Percentiles rank a stretch among this genome's conserved stretches.
Evolutionary conservation across 2,888 invertebrate species (phyloP).

Genomic region (Papilio protenor): DNA sequence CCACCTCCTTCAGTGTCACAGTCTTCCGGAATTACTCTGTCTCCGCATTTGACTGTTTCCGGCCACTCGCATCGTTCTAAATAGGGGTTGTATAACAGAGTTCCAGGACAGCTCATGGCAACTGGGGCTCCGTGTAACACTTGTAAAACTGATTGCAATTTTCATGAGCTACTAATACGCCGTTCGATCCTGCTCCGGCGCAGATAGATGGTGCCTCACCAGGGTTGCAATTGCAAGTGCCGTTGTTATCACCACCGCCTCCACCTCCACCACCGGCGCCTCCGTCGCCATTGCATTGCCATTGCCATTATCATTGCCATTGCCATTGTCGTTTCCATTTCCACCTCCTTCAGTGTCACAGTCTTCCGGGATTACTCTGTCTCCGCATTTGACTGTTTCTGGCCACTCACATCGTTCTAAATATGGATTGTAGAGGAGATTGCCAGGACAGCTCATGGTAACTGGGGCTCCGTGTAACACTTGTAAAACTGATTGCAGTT

Average conservation of each 20-base stretch:
- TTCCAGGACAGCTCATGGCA: conserved; percentile 48
- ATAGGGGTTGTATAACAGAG: conserved; percentile 53
- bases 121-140: conserved; percentile 53
- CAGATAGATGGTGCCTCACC: conserved; percentile 51
- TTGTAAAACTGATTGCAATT: conserved; percentile 59
- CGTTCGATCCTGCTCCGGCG: conserved; percentile 50
- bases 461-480: conserved; percentile 48
- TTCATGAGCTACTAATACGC: conserved; percentile 57
- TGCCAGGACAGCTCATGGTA: conserved; percentile 48
- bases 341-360: conserved; percentile 30
- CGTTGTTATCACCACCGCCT: conserved; percentile 28
- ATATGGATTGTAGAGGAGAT: conserved; percentile 53
- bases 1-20: conserved; percentile 29
- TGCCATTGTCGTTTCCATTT: background rate
- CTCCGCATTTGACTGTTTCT: conserved; percentile 54
- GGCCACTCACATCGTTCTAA: conserved; percentile 57
- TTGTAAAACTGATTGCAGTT: conserved; percentile 53
- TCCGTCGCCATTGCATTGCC: background rate
- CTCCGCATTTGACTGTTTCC: conserved; percentile 53
- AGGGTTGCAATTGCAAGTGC: conserved; percentile 46
- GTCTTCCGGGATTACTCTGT: conserved; percentile 49
- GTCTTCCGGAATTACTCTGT: conserved; percentile 48
- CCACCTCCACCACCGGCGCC: conserved; percentile 1
- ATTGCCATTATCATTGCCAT: background rate
- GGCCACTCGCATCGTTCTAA: conserved; percentile 57